phyloP scores from a whole-genome alignment of 2,888 invertebrate genomes.

The Deroplatys truncata region DNA sequence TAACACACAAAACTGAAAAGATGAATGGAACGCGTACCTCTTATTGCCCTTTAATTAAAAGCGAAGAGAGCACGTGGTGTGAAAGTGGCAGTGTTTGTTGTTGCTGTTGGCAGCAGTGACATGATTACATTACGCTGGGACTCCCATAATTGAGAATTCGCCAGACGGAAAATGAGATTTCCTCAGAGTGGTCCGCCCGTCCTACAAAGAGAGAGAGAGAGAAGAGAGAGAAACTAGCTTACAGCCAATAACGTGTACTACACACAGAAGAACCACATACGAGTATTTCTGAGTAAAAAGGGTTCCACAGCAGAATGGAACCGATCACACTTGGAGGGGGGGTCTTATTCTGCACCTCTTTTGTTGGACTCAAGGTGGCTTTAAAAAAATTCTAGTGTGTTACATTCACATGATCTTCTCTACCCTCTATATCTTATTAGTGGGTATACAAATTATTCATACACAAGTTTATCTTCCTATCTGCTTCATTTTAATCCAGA shows the following conservation, averaged over 20 bases:
- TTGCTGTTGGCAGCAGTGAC: conserved; percentile 10
- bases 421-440: too few relatives aligned
- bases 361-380: too few relatives aligned
- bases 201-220: not conserved
- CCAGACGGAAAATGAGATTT: conserved; percentile 28
- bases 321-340: too few relatives aligned
- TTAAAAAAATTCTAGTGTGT: too few relatives aligned
- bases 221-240: not conserved
- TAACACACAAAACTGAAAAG: not conserved
- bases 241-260: not conserved
- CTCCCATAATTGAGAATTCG: conserved; percentile 25
- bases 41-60: conserved; percentile 5
- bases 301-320: too few relatives aligned
- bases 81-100: not conserved
- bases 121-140: conserved; percentile 24
- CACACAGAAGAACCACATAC: not conserved
- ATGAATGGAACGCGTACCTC: not conserved
- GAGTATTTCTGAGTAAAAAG: too few relatives aligned
- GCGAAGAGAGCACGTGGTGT: not conserved
- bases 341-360: too few relatives aligned
- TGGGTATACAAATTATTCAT: too few relatives aligned
- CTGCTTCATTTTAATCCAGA: too few relatives aligned
- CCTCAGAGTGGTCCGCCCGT: not conserved
- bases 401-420: too few relatives aligned
- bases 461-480: too few relatives aligned